Conservation (phyloP, 2,888 invertebrate species). For the Dynastes grantii region DNA sequence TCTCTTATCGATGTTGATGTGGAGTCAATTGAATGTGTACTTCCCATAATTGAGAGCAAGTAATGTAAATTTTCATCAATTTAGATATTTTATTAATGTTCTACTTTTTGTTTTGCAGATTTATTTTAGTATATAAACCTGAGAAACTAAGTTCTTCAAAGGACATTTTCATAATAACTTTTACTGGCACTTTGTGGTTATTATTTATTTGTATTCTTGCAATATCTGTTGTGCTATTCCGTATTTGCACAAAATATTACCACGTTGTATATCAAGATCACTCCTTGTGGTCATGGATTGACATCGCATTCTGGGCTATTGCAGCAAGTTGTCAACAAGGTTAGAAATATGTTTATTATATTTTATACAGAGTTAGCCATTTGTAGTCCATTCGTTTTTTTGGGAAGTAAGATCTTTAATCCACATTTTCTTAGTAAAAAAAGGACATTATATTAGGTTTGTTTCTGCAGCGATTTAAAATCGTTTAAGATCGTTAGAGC, state of each 20-base stretch:
- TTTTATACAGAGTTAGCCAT: background rate
- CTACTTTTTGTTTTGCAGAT: slow-evolving; percentile 56
- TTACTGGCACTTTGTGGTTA: slow-evolving; percentile 64
- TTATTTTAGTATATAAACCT: slow-evolving; percentile 61
- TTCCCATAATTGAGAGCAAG: slow-evolving; percentile 23
- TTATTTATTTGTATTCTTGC: slow-evolving; percentile 61
- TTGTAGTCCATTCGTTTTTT: background rate
- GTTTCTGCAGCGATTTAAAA: too few relatives aligned
- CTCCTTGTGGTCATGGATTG: slow-evolving; percentile 64
- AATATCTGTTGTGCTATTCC: slow-evolving; percentile 61
- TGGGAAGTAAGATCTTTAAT: too few relatives aligned
- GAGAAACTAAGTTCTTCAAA: slow-evolving; percentile 60
- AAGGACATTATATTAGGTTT: too few relatives aligned
- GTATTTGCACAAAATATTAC: slow-evolving; percentile 60
- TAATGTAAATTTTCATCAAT: background rate
- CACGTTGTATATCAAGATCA: slow-evolving; percentile 57
- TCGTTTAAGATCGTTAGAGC: too few relatives aligned
- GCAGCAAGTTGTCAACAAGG: slow-evolving; percentile 68
- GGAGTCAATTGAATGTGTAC: background rate
- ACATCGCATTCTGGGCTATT: slow-evolving; percentile 65
- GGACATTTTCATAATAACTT: slow-evolving; percentile 66
- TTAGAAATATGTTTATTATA: slow-evolving; percentile 46
- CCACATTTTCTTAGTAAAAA: too few relatives aligned
- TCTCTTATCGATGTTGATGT: background rate
- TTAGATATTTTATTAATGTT: background rate